These are phyloP conservation scores for Ranitomeya variabilis DNA, from an alignment of 2,113 vertebrate species.

Conservation along the genomic window DNA sequence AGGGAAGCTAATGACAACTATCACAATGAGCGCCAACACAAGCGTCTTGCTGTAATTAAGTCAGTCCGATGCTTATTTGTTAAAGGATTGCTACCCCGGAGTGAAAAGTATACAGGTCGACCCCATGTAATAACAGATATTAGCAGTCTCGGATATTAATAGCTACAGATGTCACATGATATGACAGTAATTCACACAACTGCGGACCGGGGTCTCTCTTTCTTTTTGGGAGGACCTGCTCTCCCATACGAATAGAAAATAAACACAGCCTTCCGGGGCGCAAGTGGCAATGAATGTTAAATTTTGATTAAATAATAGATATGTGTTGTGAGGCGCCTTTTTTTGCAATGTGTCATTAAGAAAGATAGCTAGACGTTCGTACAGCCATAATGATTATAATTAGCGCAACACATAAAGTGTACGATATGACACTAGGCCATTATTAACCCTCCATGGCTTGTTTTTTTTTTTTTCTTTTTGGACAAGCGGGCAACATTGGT, in stretches of 20 bases:
- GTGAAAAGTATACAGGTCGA: constrained; percentile 62
- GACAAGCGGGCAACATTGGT: constrained; percentile 76
- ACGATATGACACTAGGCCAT: constrained; percentile 93
- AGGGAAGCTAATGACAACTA: constrained; percentile 16
- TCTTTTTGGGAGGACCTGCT: constrained; percentile 76
- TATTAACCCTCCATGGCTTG: constrained; percentile 90
- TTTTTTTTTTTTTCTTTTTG: constrained; percentile 67
- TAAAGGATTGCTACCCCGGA: constrained; percentile 71
- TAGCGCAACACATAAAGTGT: constrained; percentile 83
- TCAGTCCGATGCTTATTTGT: constrained; percentile 49
- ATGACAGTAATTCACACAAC: constrained; percentile 76
- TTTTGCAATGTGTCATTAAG: constrained; percentile 89
- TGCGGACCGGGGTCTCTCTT: constrained; percentile 69
- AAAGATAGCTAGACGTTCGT: constrained; percentile 94
- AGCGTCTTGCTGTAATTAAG: constrained; percentile 17
- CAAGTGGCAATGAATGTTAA: constrained; percentile 85
- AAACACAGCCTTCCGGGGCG: constrained; percentile 85
- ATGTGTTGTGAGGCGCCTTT: constrained; percentile 85
- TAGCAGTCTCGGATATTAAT: constrained; percentile 77
- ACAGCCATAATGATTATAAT: constrained; percentile 98
- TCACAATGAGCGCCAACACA: constrained; percentile 36
- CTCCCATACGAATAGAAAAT: constrained; percentile 87
- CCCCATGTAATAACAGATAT: constrained; percentile 66
- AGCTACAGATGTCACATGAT: constrained; percentile 71
- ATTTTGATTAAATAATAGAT: constrained; percentile 99